Base-by-base conservation (phyloP, 2,113 vertebrate species). In the Salminus brasiliensis region DNA sequence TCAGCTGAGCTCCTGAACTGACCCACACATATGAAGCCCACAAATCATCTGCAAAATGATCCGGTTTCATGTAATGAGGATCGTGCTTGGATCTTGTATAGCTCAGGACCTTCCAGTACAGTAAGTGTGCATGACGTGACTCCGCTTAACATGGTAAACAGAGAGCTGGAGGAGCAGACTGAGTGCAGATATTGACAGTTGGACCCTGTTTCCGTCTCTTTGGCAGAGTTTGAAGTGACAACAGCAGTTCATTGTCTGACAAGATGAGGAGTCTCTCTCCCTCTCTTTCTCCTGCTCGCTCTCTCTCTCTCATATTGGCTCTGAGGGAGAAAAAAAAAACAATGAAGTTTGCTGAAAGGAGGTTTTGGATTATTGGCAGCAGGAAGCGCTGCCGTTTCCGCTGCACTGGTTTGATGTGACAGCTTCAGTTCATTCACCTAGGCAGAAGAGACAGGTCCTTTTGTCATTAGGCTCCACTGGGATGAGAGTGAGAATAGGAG, bases 211-310 rank as follows among this genome's bases (percentile, higher is more conserved):
- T 10, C 2, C 39, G 53, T 13, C 11, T 6, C 25, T 29, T 8
- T 57, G 63, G 43, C 62, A 62, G 66, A 21, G 29, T 41, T 47
- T 68, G 15, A 57, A 18, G 25, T 23, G 36, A 76, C 57, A 49
- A 57, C 59, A 25, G 23, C 47, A 76, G 36, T 72, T 78, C 30
- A 80, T 80, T 80, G 75, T 59, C 32, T 59, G 65, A 71, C 59
- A 30, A 52, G 16, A 78, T n/a, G 74, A 63, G 49, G 70, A 32
- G 27, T 36, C 11, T 62, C 59, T 62, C 12, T 60, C 53, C 25
- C 53, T 57, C 53, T 57, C 66, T 45, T 15, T 9, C 36, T 39
- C 36, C 36, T 39, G 4, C 47, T 49, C 47, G 18, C 47, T 49
- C 47, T 55, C 52, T 55, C 52, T 25, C 23, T 55, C 52, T 55